These are phyloP conservation scores for Paracanthobrama guichenoti DNA, from an alignment of 2,113 vertebrate genomes.

Conservation along the genomic window DNA sequence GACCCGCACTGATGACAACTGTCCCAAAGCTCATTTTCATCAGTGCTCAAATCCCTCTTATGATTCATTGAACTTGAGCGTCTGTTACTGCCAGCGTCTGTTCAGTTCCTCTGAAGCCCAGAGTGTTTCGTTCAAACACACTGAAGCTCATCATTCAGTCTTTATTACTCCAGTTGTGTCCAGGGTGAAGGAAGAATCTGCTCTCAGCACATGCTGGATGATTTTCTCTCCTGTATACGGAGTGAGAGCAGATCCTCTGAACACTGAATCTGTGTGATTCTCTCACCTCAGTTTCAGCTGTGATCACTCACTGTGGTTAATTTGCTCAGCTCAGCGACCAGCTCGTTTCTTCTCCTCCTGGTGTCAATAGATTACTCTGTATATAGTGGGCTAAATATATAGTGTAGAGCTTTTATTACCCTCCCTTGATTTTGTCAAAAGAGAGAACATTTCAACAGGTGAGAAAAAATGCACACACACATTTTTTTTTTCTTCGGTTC, in stretches of 20 bases:
- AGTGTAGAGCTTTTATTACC: not conserved
- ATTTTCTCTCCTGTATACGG: not conserved
- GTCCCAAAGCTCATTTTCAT: constrained; percentile 69
- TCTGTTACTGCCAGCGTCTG: not conserved
- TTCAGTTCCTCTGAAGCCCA: not conserved
- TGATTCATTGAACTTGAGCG: not conserved
- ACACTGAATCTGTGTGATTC: not conserved
- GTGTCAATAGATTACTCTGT: not conserved
- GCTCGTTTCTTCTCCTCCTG: not conserved
- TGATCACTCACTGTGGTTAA: not conserved
- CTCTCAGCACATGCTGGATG: not conserved
- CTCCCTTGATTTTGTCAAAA: not conserved
- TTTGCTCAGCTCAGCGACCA: not conserved
- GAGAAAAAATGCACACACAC: too few species aligned
- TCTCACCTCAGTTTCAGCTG: not conserved
- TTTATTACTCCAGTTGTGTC: not conserved
- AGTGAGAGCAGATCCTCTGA: not conserved
- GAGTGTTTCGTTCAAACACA: not conserved
- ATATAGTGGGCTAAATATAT: not conserved
- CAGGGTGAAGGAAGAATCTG: not conserved
- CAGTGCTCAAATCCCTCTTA: not conserved
- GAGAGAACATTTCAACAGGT: not conserved
- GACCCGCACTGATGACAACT: constrained; percentile 72
- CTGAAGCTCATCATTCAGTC: not conserved
- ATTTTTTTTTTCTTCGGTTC: too few species aligned